Base-by-base conservation (phyloP, 2,888 invertebrate species). In the Trachelus troglodyta region DNA sequence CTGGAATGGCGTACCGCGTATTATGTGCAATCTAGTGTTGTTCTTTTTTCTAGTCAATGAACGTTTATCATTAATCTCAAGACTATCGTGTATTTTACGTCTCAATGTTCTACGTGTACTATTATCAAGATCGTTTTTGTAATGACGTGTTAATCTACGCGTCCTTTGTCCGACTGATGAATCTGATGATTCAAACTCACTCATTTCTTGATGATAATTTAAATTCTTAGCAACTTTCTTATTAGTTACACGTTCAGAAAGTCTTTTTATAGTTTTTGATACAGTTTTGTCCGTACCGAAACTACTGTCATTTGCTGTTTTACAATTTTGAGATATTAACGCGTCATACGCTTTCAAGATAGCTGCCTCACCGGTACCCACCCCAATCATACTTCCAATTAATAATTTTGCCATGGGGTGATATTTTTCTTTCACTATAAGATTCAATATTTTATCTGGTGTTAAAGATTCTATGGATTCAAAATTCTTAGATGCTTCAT, bases 311-410 rank as follows among this genome's bases (percentile, higher is more conserved):
- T 56, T 56, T 23, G 56, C 23, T 23, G 15, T 56, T 56, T 56
- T 56, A 56, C 56, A 56, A 34, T 79, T 79, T 15, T 76, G 79
- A 2, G 80, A 71, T 15, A 78, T 75, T 33, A 81, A 73, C 11
- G 79, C 75, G 74, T 88, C 84, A 78, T 87, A 87, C n/a, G 85
- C 85, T 75, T 83, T 82, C 12, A 86, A 78, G n/a, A 86, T 86
- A 34, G 83, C 80, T 34, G 88, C 84, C 80, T 89, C 88, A 31
- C 89, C 85, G 0, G 83, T 84, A 0, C 87, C 85, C 73, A 88
- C 78, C 4, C 91, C 91, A 37, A 91, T 91, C 78, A 91, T 87
- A 76, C 89, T 89, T 6, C 88, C 88, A 69, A 91, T 91, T 34
- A 91, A 75, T 73, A 90, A 80, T 74, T 90, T 88, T 1, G 90